Percentiles rank a stretch among this genome's conserved stretches.
These are phyloP conservation scores for Drosophila peninsularis DNA, from an alignment of 2,888 invertebrate species.

Conservation along the genomic window DNA sequence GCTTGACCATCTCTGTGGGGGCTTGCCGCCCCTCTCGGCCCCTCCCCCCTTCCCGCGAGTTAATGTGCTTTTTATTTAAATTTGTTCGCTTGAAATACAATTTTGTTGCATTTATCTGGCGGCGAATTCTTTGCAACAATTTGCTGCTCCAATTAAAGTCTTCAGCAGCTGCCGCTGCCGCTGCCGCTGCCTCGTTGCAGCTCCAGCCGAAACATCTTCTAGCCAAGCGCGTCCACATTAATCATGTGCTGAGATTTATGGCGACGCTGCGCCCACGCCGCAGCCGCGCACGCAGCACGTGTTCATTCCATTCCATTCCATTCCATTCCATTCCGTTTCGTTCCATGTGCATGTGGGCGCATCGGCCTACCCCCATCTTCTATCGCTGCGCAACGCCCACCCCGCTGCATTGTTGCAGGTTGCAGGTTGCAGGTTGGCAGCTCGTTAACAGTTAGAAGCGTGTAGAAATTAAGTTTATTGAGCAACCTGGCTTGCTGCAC, in stretches of 20 bases:
- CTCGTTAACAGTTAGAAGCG: slow-evolving; percentile 55
- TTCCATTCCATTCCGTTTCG: slow-evolving; percentile 1
- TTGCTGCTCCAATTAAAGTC: slow-evolving; percentile 75
- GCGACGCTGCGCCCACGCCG: slow-evolving; percentile 67
- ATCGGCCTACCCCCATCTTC: slow-evolving; percentile 11
- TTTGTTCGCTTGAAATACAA: slow-evolving; percentile 17
- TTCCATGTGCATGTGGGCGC: slow-evolving; percentile 25
- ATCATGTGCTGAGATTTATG: slow-evolving; percentile 74
- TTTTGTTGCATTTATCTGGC: slow-evolving; percentile 61
- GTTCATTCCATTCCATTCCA: slow-evolving; percentile 28
- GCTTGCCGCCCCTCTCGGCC: not conserved
- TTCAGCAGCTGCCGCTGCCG: slow-evolving; percentile 1
- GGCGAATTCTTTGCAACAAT: slow-evolving; percentile 76
- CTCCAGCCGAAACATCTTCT: slow-evolving; percentile 22
- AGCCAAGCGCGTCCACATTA: slow-evolving; percentile 66
- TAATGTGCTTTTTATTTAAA: slow-evolving; percentile 60
- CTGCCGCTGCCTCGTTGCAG: slow-evolving; percentile 1
- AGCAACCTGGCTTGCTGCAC: slow-evolving; percentile 24
- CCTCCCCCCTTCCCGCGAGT: not conserved
- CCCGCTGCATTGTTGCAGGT: slow-evolving; percentile 1
- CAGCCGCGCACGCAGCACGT: slow-evolving; percentile 48
- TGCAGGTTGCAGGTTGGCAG: slow-evolving; percentile 15
- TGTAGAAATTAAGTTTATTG: slow-evolving; percentile 57
- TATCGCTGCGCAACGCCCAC: slow-evolving; percentile 30
- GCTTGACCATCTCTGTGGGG: slow-evolving; percentile 61